Conservation (phyloP, 2,888 invertebrate species). For the Apodemia duryi region DNA sequence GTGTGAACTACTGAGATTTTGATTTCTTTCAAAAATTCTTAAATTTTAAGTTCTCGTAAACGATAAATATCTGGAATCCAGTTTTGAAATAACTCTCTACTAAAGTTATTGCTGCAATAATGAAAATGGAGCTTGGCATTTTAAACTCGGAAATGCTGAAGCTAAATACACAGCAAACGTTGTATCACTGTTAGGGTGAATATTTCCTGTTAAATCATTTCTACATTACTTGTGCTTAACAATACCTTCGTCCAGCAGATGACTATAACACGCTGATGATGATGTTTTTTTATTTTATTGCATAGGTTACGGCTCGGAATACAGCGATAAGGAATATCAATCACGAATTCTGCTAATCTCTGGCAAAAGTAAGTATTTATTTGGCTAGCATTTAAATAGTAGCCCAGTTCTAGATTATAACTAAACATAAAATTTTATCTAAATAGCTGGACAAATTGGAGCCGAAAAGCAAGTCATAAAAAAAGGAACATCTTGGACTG, state of each 20-base stretch:
- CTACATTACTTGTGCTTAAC: not conserved
- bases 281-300: slow-evolving; percentile 15
- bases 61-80: too few species aligned
- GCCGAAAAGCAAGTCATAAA: slow-evolving; percentile 4
- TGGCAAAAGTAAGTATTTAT: slow-evolving; percentile 54
- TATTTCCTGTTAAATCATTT: not conserved
- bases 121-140: not conserved
- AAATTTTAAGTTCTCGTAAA: too few species aligned
- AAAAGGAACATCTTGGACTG: slow-evolving; percentile 13
- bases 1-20: too few species aligned
- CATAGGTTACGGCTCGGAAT: slow-evolving; percentile 86
- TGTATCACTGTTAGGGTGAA: not conserved
- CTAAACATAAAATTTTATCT: slow-evolving; percentile 8
- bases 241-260: slow-evolving; percentile 11
- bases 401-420: not conserved
- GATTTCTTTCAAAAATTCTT: too few species aligned
- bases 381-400: slow-evolving; percentile 2
- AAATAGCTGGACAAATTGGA: slow-evolving; percentile 12
- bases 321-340: slow-evolving; percentile 84
- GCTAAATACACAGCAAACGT: not conserved
- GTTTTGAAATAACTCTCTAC: too few species aligned
- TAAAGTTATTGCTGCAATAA: not conserved
- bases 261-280: slow-evolving; percentile 6
- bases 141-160: not conserved
- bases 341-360: slow-evolving; percentile 81